Conservation (phyloP, 2,888 invertebrate species). For the Diarsia dahlii region DNA sequence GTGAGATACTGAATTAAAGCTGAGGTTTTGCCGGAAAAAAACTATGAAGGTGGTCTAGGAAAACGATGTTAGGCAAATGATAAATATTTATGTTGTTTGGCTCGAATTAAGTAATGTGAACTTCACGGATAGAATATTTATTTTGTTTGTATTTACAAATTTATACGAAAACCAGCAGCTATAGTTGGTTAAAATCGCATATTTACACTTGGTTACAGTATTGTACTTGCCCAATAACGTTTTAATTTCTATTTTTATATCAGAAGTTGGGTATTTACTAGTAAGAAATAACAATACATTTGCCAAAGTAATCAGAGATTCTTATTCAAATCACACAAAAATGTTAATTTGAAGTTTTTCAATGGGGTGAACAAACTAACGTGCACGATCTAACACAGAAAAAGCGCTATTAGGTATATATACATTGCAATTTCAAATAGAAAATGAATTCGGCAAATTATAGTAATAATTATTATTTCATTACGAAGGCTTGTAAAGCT, state of each 20-base stretch:
- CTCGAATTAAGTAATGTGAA: conserved; percentile 6
- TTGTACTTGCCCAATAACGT: neutral
- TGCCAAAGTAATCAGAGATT: conserved; percentile 35
- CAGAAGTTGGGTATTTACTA: neutral
- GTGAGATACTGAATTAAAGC: conserved; percentile 38
- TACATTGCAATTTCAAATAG: conserved; percentile 22
- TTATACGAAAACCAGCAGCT: too few species aligned
- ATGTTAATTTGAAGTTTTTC: conserved; percentile 54
- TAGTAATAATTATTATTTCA: conserved; percentile 62
- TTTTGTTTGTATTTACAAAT: too few species aligned
- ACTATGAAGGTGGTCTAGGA: conserved; percentile 27
- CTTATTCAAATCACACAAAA: conserved; percentile 44
- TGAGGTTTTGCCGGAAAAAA: conserved; percentile 22
- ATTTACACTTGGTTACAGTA: neutral
- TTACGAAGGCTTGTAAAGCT: conserved; percentile 37
- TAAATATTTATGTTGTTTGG: conserved; percentile 3
- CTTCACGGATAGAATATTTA: neutral
- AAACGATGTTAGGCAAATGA: conserved; percentile 29
- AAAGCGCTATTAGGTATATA: conserved; percentile 21
- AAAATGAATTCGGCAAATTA: conserved; percentile 40
- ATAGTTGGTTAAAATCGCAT: neutral
- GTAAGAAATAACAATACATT: conserved; percentile 11
- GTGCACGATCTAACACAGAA: conserved; percentile 21
- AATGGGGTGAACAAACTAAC: conserved; percentile 54
- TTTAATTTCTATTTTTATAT: neutral